Conservation (phyloP, 2,113 vertebrate species). For the Sus scrofa region DNA sequence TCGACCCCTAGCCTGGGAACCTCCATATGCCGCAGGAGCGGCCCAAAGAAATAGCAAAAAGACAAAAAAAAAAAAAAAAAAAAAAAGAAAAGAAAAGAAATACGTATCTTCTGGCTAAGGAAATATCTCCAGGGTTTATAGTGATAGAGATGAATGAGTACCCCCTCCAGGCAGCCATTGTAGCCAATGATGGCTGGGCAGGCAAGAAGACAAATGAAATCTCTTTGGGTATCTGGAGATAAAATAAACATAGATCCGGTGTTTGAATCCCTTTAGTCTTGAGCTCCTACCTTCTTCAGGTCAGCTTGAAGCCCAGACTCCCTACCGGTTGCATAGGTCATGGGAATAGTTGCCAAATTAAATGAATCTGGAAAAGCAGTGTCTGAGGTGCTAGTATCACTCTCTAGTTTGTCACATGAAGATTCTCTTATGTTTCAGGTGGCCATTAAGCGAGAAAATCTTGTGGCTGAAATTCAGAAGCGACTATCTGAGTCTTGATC, state of each 20-base stretch:
- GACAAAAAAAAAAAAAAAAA: too few species aligned
- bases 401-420: conserved; percentile 60
- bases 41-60: too few species aligned
- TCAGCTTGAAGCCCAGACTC: background rate
- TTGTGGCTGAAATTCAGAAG: conserved; percentile 82
- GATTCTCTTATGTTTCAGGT: conserved; percentile 79
- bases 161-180: background rate
- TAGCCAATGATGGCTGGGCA: background rate
- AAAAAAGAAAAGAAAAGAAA: too few species aligned
- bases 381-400: background rate
- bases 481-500: conserved; percentile 72
- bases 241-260: background rate
- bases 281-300: background rate
- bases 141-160: conserved; percentile 15
- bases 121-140: conserved; percentile 29
- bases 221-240: conserved; percentile 11
- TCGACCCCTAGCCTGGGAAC: too few species aligned
- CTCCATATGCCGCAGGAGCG: too few species aligned
- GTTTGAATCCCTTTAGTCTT: conserved; percentile 37
- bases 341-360: conserved; percentile 9
- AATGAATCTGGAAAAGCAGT: conserved; percentile 50
- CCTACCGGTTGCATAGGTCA: background rate
- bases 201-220: conserved; percentile 22
- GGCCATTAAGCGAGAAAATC: conserved; percentile 74
- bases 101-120: conserved; percentile 11